Conservation (phyloP, 2,113 vertebrate genomes). For the Prionailurus bengalensis region DNA sequence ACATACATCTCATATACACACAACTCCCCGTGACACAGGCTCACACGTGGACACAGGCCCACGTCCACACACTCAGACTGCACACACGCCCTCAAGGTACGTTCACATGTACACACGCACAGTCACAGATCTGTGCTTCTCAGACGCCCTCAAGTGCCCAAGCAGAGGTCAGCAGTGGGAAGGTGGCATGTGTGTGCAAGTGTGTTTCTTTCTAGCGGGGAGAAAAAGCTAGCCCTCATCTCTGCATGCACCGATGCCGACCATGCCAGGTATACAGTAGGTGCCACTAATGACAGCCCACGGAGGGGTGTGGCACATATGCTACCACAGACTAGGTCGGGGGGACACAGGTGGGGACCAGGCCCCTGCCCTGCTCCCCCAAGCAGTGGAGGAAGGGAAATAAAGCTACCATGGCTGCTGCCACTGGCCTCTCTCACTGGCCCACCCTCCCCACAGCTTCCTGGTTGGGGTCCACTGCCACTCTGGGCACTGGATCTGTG, state of each 20-base stretch:
- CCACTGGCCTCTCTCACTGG: neutral
- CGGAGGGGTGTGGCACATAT: no score
- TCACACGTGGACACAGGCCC: neutral
- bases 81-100: neutral
- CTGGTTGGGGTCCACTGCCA: neutral
- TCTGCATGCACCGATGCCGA: neutral
- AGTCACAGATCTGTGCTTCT: neutral
- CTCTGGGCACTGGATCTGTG: neutral
- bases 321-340: neutral
- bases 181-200: accelerated
- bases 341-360: neutral
- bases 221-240: no score
- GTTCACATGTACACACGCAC: neutral
- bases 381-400: neutral
- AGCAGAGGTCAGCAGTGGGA: neutral
- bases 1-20: neutral
- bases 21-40: neutral
- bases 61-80: neutral
- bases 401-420: neutral
- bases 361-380: neutral
- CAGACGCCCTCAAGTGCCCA: neutral
- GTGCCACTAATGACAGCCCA: neutral
- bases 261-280: neutral
- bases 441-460: neutral
- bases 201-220: neutral